phyloP scores from a whole-genome alignment of 2,797 vertebrate genomes.

The Danio aesculapii region DNA sequence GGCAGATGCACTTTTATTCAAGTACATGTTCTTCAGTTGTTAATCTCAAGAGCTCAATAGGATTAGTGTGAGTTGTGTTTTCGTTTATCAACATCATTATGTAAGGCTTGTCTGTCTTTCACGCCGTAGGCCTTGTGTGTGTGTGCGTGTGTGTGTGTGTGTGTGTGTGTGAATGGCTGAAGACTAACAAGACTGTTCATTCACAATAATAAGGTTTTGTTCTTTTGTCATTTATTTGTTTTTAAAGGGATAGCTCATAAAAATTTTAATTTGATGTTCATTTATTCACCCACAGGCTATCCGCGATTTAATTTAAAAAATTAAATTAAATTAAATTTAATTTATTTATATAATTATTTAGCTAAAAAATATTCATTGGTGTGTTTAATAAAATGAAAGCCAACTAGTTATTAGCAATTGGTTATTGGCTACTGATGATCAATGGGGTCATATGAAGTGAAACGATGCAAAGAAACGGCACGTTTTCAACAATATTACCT shows the following conservation, averaged over 20 bases:
- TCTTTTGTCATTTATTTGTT: not conserved
- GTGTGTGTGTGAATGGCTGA: not conserved
- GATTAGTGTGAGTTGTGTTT: slow-evolving; percentile 74
- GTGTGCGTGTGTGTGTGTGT: not conserved
- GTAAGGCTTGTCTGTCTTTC: slow-evolving; percentile 11
- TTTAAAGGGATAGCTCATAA: not conserved
- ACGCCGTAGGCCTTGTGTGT: not conserved
- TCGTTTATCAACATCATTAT: slow-evolving; percentile 50
- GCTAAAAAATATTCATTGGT: no score
- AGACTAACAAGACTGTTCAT: not conserved
- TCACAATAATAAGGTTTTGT: not conserved
- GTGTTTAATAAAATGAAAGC: no score
- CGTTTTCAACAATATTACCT: no score
- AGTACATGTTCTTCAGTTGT: slow-evolving; percentile 70
- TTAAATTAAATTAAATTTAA: no score
- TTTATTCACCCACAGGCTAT: no score
- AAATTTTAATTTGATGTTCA: no score
- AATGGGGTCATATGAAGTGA: no score
- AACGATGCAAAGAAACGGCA: no score
- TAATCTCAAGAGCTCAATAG: slow-evolving; percentile 62
- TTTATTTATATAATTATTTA: no score
- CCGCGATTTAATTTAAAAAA: no score
- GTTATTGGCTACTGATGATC: no score
- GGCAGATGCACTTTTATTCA: slow-evolving; percentile 86
- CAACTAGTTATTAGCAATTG: no score